phyloP scores from a whole-genome alignment of 2,797 vertebrate genomes.

The Nannoperca australis region DNA sequence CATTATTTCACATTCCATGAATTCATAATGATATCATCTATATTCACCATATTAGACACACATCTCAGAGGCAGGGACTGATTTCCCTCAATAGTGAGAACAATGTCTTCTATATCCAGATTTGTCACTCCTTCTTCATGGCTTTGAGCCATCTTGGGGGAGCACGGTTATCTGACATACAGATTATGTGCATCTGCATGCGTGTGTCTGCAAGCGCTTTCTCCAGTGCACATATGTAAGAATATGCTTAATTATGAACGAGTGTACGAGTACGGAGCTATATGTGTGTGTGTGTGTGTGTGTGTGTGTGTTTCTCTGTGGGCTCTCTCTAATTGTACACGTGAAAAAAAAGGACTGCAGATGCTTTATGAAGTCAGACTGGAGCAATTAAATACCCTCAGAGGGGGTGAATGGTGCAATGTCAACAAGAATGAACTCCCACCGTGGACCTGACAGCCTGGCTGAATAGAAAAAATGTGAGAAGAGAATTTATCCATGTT shows the following conservation, averaged over 20 bases:
- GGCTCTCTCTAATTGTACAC: conserved; percentile 51
- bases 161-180: conserved; percentile 49
- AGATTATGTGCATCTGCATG: conserved; percentile 49
- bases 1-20: conserved; percentile 74
- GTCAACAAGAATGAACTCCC: conserved; percentile 71
- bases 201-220: conserved; percentile 9
- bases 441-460: conserved; percentile 59
- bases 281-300: conserved; percentile 20
- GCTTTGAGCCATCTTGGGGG: conserved; percentile 52
- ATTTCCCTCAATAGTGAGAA: conserved; percentile 56
- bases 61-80: conserved; percentile 58
- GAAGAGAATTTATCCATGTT: conserved; percentile 49
- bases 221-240: conserved; percentile 3
- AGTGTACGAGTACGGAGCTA: conserved; percentile 5
- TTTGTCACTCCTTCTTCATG: conserved; percentile 60
- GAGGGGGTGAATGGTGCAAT: conserved; percentile 54
- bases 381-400: conserved; percentile 69
- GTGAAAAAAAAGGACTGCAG: conserved; percentile 46
- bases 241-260: conserved; percentile 45
- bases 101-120: conserved; percentile 65
- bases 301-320: conserved; percentile 36
- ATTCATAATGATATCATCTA: conserved; percentile 73
- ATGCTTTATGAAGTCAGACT: conserved; percentile 66
- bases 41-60: conserved; percentile 75
- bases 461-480: conserved; percentile 36